These are phyloP conservation scores for Drosophila elegans DNA, from an alignment of 1,140 invertebrate genomes.

Conservation along the genomic window DNA sequence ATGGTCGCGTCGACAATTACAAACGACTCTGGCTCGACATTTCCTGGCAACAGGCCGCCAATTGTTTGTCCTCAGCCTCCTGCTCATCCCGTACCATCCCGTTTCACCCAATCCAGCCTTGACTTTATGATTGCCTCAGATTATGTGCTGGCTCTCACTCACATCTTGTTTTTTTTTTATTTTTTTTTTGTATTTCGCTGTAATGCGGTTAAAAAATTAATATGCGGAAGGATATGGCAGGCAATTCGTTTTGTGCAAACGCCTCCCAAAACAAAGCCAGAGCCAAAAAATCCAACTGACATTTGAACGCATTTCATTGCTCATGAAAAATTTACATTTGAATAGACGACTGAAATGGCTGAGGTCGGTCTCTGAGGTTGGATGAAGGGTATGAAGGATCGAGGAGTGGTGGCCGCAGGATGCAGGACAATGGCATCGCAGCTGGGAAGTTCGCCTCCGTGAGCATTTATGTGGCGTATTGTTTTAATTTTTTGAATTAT, in stretches of 20 bases:
- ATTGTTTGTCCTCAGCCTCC: conserved; percentile 40
- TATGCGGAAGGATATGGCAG: conserved; percentile 83
- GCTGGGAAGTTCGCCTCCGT: conserved; percentile 71
- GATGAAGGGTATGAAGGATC: conserved; percentile 5
- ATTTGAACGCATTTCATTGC: conserved; percentile 68
- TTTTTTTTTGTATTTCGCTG: conserved; percentile 21
- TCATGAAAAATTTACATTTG: conserved; percentile 83
- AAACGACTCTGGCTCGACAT: conserved; percentile 45
- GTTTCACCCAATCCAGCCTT: conserved; percentile 44
- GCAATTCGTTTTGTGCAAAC: conserved; percentile 76
- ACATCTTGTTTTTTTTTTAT: not conserved
- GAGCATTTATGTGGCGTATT: conserved; percentile 80
- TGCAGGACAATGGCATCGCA: conserved; percentile 65
- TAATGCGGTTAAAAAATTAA: conserved; percentile 81
- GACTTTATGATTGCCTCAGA: conserved; percentile 68
- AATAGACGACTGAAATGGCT: conserved; percentile 56
- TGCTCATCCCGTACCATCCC: conserved; percentile 9
- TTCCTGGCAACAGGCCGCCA: conserved; percentile 72
- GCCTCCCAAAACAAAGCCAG: conserved; percentile 45
- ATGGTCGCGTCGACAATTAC: conserved; percentile 73
- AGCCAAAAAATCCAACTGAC: conserved; percentile 52
- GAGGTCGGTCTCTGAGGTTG: conserved; percentile 4
- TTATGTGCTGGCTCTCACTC: conserved; percentile 16
- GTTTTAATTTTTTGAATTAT: conserved; percentile 76
- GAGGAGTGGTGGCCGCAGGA: conserved; percentile 44